Base-by-base conservation (phyloP, 2,113 vertebrate genomes). In the Chrysochloris asiatica region DNA sequence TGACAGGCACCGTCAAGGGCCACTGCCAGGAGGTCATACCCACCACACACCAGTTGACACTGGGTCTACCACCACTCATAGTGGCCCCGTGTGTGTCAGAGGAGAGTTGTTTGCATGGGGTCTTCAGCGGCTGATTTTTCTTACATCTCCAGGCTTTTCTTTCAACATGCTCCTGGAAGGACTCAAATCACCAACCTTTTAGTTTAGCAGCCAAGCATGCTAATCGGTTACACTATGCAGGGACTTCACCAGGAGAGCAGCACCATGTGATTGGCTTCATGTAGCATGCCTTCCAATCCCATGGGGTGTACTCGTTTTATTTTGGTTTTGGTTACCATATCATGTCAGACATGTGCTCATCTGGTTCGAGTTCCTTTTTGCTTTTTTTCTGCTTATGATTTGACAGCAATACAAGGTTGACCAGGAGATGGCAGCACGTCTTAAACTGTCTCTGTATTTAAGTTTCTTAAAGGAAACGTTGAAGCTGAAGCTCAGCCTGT, bases 391-490 rank as follows among this genome's bases (percentile, higher is more conserved):
- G 43, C 50, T 36, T 71, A 54, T 84, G 41, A 72, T 16, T 50
- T 78, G 80, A 19, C 41, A 41, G 78, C 56, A 61, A 33, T 33
- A 67, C 33, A 52, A 69, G 21, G 21, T 41, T 54, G 38, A 30
- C 86, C 93, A 94, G 83, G 45, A 87, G 91, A 71, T 75, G 89
- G 93, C 84, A 93, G 93, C 86, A 79, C 28, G 59, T 43, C 48
- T 45, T 41, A 83, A 33, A 22, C 16, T 10, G 26, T 28, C 30
- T 24, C 0, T 33, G 24, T 22, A n/a, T 41, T 9, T 72, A 45
- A 45, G 19, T 38, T 6, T 50, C 65, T 75, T 43, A n/a, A 61
- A 38, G 61, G 43, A 59, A 52, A 82, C n/a, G 52, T 73, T 54
- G 3, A 41, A 21, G 48, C n/a, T 71, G 50, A n/a, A 17, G 24